Percentiles rank a stretch among this genome's conserved stretches.
These are phyloP conservation scores for Struthidea cinerea DNA, from an alignment of 2,113 vertebrate genomes.

Conservation along the genomic window DNA sequence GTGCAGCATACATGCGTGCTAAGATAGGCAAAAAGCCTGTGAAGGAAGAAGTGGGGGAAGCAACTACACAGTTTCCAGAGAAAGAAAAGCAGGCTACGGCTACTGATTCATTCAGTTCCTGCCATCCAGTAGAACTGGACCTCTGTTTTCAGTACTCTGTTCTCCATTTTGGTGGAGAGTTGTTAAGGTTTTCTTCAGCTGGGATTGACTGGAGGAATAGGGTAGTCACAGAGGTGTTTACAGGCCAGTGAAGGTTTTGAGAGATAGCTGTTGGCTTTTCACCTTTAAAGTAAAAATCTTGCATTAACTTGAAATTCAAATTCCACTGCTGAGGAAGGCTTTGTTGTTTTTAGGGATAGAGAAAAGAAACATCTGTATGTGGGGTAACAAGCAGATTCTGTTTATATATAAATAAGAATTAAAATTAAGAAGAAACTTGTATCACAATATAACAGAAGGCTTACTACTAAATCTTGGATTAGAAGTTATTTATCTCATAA, in stretches of 20 bases:
- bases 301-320: background rate
- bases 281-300: background rate
- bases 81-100: background rate
- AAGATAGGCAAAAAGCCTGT: background rate
- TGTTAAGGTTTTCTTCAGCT: background rate
- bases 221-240: background rate
- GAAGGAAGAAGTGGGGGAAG: background rate
- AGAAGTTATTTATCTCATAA: background rate
- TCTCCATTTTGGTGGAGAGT: background rate
- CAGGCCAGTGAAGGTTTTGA: background rate
- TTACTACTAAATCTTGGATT: constrained; percentile 11
- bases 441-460: background rate
- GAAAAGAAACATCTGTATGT: constrained; percentile 4
- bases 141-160: background rate
- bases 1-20: fast-evolving
- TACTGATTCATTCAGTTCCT: background rate
- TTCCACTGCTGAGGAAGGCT: background rate
- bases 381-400: constrained; percentile 1
- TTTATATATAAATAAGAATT: background rate
- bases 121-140: background rate
- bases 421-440: background rate
- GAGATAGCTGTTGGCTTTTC: background rate
- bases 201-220: background rate
- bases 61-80: background rate
- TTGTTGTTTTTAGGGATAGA: background rate